phyloP scores from a whole-genome alignment of 2,113 vertebrate species.

The Puffinus mauretanicus region DNA sequence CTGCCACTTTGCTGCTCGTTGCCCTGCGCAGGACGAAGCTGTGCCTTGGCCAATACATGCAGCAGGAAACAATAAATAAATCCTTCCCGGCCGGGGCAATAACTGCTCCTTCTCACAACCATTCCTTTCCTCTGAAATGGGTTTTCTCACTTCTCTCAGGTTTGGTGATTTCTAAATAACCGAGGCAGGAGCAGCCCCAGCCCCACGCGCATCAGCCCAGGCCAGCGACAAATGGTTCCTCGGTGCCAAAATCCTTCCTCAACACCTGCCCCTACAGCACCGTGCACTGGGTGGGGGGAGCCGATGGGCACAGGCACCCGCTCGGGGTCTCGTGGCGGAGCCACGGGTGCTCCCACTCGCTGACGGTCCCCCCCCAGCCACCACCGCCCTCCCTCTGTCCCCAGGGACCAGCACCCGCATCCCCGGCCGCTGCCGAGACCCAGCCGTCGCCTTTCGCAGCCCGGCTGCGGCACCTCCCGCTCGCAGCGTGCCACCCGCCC shows the following conservation, averaged over 20 bases:
- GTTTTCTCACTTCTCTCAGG: background rate
- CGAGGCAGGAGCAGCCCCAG: background rate
- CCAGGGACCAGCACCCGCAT: background rate
- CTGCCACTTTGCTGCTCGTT: background rate
- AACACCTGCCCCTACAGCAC: background rate
- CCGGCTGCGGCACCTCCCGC: background rate
- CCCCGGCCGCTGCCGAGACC: background rate
- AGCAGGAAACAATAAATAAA: background rate
- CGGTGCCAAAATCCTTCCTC: background rate
- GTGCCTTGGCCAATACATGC: background rate
- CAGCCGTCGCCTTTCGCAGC: background rate
- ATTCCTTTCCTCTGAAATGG: background rate
- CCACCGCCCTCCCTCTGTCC: background rate
- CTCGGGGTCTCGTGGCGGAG: background rate
- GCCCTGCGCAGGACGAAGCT: background rate
- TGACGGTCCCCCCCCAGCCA: background rate
- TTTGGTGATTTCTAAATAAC: background rate
- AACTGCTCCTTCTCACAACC: background rate
- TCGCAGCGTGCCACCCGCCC: background rate
- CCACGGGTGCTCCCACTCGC: background rate
- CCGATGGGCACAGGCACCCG: accelerated
- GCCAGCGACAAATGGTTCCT: background rate
- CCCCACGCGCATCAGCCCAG: background rate
- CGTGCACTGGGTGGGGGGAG: accelerated
- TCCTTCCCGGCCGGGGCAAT: accelerated